Evolutionary conservation across 2,113 vertebrate genomes (phyloP), one percentile per base, ranked within the genome.

Genomic region (Ailurus styani): DNA sequence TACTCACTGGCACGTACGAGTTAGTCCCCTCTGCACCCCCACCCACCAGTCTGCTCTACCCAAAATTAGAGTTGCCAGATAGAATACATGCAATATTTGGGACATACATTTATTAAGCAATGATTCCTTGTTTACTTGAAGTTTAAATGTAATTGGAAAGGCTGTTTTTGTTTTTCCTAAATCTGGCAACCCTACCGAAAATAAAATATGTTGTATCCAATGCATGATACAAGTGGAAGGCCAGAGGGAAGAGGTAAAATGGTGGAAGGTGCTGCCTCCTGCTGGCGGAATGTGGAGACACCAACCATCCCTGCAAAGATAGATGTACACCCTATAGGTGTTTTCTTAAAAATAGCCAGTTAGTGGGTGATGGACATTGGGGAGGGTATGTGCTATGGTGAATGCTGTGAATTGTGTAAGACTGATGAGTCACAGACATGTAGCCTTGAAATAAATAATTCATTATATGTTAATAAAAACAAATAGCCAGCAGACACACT

Each of bases 211-310:
- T 90, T 14, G 10, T 57, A 18, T 68, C 34, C 29, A 73, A 17
- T 11, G 40, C 42, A 29, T n/a, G 37, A 83, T 82, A 55, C 47
- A 85, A 82, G 37, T 25, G 5, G n/a, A 57, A 66, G 27, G 18
- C n/a, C 27, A 0, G 3, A 15, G 1, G 54, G 42, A 87, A 73
- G 34, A 91, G 15, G 55, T 81, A n/a, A 96, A 91, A 84, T 40
- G n/a, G 37, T 90, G 73, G 93, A 0, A 55, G 29, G 15, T 97
- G 94, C 93, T 97, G 79, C 81, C 94, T 11, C 92, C 96, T 97
- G 37, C 68, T 79, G 96, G 93, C 75, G 6, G 9, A 52, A 52
- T 29, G 5, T 5, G 60, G 50, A 37, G 90, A 90, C 45, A 81
- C 10, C 55, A 62, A 27, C 3, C 68, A 45, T 50, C 4, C 47